Evolutionary conservation across 2,797 vertebrate genomes (phyloP).

Genomic region (Allochrocebus solatus): DNA sequence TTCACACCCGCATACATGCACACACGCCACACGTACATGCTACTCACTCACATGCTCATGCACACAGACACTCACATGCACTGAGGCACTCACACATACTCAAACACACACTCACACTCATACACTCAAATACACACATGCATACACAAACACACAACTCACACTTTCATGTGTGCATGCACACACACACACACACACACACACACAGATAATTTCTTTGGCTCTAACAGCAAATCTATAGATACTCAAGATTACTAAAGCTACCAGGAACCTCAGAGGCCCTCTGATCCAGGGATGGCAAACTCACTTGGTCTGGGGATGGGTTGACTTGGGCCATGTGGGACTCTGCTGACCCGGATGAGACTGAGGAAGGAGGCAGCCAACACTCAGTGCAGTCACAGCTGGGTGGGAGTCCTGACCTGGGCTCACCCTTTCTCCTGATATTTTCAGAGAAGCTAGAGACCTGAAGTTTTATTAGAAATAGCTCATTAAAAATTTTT

Average conservation of each 20-base stretch:
- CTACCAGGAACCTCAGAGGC: neutral
- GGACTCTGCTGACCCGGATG: fast-evolving
- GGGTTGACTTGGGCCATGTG: neutral
- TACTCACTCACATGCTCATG: neutral
- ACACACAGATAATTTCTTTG: neutral
- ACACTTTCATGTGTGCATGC: neutral
- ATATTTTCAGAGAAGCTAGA: neutral
- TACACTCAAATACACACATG: neutral
- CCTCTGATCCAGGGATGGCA: neutral
- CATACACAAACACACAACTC: neutral
- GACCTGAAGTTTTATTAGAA: neutral
- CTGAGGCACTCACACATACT: neutral
- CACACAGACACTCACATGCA: neutral
- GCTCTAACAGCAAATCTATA: neutral
- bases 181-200: too few species aligned
- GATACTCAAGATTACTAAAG: neutral
- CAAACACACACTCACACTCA: neutral
- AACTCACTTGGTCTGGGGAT: too few species aligned
- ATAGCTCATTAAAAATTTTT: neutral
- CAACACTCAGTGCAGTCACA: fast-evolving
- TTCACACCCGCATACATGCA: neutral
- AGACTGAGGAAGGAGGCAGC: neutral
- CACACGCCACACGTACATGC: neutral
- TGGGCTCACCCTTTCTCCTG: neutral
- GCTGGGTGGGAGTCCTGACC: neutral